Evolutionary conservation across 2,113 vertebrate species (phyloP).

Genomic region (Leuciscus idus): DNA sequence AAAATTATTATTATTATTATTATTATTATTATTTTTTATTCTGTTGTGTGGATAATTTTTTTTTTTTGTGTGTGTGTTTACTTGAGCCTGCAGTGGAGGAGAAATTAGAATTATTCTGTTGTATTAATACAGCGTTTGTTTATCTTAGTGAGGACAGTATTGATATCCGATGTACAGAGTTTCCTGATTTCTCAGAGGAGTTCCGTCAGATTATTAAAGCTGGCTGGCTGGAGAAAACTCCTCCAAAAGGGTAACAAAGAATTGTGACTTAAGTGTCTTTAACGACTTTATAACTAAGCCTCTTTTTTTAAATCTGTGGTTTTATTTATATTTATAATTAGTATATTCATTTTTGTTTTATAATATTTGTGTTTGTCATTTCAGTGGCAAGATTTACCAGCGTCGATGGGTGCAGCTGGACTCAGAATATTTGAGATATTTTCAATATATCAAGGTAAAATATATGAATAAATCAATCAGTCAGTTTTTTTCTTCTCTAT

Average conservation of each 20-base stretch:
- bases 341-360: background rate
- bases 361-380: conserved; percentile 8
- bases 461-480: background rate
- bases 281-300: background rate
- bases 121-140: conserved; percentile 9
- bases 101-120: background rate
- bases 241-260: conserved; percentile 75
- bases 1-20: too few species aligned
- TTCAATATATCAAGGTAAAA: conserved; percentile 79
- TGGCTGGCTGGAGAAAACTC: conserved; percentile 85
- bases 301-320: background rate
- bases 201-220: conserved; percentile 64
- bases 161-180: conserved; percentile 20
- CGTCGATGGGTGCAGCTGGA: conserved; percentile 82
- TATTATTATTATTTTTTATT: too few species aligned
- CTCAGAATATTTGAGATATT: conserved; percentile 74
- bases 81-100: background rate
- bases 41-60: background rate
- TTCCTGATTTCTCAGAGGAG: background rate
- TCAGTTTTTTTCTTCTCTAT: background rate
- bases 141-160: conserved; percentile 16
- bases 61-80: background rate
- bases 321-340: background rate
- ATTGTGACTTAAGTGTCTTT: background rate
- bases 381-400: conserved; percentile 82